Conservation (phyloP, 2,888 invertebrate species). For the Pollenia amentaria region DNA sequence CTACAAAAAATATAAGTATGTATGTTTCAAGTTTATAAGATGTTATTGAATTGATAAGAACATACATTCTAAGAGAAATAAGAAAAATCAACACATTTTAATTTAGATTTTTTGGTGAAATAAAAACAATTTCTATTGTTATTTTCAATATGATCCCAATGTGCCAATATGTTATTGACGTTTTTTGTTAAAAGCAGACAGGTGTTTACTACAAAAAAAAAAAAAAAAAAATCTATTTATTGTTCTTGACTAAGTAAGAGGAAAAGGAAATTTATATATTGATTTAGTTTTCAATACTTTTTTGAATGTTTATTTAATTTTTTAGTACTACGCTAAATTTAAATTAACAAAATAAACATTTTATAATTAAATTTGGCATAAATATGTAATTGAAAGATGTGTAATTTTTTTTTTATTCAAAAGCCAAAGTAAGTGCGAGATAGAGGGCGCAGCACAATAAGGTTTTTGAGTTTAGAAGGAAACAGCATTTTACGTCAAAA, state of each 20-base stretch:
- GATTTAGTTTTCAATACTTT: not conserved
- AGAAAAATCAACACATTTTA: conserved; percentile 19
- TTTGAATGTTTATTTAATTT: conserved; percentile 65
- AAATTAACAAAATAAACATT: conserved; percentile 44
- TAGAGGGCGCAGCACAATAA: conserved; percentile 58
- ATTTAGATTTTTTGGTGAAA: conserved; percentile 17
- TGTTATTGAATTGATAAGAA: conserved; percentile 26
- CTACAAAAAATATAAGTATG: not conserved
- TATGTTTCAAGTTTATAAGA: conserved; percentile 37
- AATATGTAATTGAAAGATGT: conserved; percentile 60
- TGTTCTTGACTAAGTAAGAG: conserved; percentile 1
- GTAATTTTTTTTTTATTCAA: conserved; percentile 45
- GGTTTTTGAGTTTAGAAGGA: not conserved
- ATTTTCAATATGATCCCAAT: conserved; percentile 24
- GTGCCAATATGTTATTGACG: conserved; percentile 35
- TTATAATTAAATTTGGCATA: conserved; percentile 81
- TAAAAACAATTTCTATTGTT: conserved; percentile 37
- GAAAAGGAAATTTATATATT: conserved; percentile 31
- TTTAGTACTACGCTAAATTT: conserved; percentile 8
- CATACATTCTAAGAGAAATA: no score
- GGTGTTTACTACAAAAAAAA: conserved; percentile 34
- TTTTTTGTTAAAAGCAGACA: conserved; percentile 32
- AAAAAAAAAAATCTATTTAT: conserved; percentile 22
- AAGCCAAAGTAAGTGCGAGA: conserved; percentile 63
- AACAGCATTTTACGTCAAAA: conserved; percentile 24